Percentiles rank a stretch among this genome's conserved stretches.
Conservation (phyloP, 2,797 vertebrate genomes). For the Molossus alvarezi region DNA sequence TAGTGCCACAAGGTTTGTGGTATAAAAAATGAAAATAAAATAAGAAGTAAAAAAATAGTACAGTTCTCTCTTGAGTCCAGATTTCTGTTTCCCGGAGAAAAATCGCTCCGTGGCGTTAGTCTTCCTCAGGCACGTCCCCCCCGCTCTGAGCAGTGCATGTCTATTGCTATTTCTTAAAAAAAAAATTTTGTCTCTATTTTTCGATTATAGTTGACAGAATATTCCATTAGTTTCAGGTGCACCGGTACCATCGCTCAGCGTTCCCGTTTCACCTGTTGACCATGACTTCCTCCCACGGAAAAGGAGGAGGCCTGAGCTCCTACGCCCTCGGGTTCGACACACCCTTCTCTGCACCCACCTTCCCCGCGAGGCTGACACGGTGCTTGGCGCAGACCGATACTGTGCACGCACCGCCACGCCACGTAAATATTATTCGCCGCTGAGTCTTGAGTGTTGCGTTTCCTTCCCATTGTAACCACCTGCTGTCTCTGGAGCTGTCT, state of each 20-base stretch:
- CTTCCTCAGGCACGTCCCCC: neutral
- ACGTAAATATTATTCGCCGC: too few relatives aligned
- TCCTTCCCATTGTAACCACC: neutral
- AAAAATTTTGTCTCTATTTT: neutral
- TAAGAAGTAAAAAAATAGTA: neutral
- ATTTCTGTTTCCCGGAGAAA: neutral
- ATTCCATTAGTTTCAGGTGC: neutral
- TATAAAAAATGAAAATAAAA: neutral
- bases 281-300: neutral
- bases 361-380: neutral
- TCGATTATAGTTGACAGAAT: neutral
- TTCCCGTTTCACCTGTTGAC: neutral
- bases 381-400: neutral
- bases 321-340: neutral
- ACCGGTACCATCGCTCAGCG: neutral
- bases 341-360: neutral
- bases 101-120: neutral
- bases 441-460: neutral
- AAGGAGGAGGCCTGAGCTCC: neutral
- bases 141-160: neutral
- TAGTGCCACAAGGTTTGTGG: neutral
- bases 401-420: rapidly evolving
- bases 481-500: neutral
- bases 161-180: neutral
- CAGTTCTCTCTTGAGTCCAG: neutral